Evolutionary conservation across 2,888 invertebrate species (phyloP), one percentile per base, ranked within the genome.

Genomic region (Stramonita haemastoma): DNA sequence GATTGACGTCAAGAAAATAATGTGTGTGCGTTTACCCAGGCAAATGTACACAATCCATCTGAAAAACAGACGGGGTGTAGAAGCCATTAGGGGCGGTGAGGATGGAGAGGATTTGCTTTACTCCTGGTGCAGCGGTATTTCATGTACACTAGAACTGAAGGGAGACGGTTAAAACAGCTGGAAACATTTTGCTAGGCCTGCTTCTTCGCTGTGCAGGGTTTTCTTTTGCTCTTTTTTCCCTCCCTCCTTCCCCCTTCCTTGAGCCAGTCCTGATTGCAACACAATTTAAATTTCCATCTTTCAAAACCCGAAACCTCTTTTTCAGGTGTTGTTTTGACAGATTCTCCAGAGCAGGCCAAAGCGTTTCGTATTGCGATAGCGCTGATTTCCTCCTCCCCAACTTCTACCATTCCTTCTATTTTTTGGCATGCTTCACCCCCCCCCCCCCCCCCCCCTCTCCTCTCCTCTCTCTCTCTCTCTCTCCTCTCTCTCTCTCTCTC

Each of bases 251-350:
- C 13, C 15, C 26, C 26, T 22, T 36, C 46, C 15, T 46, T 26
- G 5, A 46, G 22, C 22, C 19, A 46, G 36, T 13, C 81, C 22
- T 83, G 81, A 83, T 83, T 36, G 81, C 81, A 46, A 11, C 81
- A 83, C 36, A 83, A 83, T 46, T 83, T 46, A 83, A 36, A 83
- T 83, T 36, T 26, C 36, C 81, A 83, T 83, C 46, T 15, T 83
- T 83, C 81, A 83, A 46, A 46, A 36, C 81, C 26, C 11, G 34
- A 83, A 83, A 36, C 46, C 26, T 26, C 46, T 83, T 81, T 83
- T 46, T 83, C 81, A 83, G 81, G 26, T 26, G 26, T 83, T 83
- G 77, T 79, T 83, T 83, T 83, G 81, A 83, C 81, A 83, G 46
- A 5, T 83, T 83, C 34, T 6, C 15, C 79, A 79, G 34, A 83